A percentile compares a stretch with the other conserved stretches of the same genome.
phyloP scores from a whole-genome alignment of 1,140 invertebrate species.

The Zaprionus gabonicus region DNA sequence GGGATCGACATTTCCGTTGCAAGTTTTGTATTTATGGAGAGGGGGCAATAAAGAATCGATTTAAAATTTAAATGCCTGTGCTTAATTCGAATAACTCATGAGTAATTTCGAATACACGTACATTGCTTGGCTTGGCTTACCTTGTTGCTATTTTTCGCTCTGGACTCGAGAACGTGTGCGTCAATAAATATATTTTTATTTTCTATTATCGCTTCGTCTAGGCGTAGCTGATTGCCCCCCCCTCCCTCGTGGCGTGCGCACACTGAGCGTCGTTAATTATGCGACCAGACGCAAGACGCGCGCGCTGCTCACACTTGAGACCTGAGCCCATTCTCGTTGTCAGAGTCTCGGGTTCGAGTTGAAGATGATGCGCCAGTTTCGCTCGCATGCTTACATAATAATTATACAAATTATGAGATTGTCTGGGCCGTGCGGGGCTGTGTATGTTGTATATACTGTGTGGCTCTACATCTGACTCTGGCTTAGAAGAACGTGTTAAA shows the following conservation, averaged over 20 bases:
- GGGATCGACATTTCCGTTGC: constrained; percentile 48
- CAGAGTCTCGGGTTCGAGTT: constrained; percentile 5
- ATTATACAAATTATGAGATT: constrained; percentile 65
- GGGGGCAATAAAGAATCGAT: constrained; percentile 40
- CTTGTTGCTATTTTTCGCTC: constrained; percentile 17
- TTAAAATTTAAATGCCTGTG: constrained; percentile 33
- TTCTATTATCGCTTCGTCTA: constrained; percentile 59
- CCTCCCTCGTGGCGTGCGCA: constrained; percentile 24
- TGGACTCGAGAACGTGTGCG: constrained; percentile 37
- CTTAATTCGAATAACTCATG: constrained; percentile 12
- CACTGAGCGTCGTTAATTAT: constrained; percentile 65
- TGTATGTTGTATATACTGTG: background rate
- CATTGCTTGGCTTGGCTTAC: background rate
- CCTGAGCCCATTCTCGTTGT: constrained; percentile 13
- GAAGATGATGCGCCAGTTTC: constrained; percentile 59
- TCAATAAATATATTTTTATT: constrained; percentile 66
- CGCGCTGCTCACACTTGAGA: background rate
- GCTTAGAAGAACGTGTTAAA: constrained; percentile 74
- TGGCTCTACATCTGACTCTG: constrained; percentile 21
- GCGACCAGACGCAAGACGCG: constrained; percentile 23
- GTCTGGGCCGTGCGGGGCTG: constrained; percentile 10
- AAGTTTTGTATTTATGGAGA: constrained; percentile 32
- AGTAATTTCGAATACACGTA: constrained; percentile 31
- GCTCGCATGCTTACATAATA: constrained; percentile 81
- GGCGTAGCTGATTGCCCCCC: constrained; percentile 16